Conservation (phyloP, 2,113 vertebrate species). For the Meriones unguiculatus region DNA sequence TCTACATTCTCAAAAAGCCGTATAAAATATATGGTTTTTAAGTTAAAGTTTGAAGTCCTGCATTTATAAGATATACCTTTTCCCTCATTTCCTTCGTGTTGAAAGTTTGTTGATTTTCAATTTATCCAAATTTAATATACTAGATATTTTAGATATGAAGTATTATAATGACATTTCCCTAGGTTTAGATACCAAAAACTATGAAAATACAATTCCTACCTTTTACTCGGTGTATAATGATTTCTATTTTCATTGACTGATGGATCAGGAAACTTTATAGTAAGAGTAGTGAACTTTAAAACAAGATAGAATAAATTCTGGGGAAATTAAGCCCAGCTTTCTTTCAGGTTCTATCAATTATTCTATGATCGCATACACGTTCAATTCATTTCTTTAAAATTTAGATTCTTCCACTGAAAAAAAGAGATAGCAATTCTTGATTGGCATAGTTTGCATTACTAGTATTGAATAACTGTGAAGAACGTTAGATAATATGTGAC, state of each 20-base stretch:
- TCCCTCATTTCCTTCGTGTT: not conserved
- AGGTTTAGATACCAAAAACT: not conserved
- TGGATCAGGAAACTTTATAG: not conserved
- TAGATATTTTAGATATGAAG: not conserved
- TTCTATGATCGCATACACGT: not conserved
- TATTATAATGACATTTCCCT: not conserved
- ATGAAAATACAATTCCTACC: not conserved
- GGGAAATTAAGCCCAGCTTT: not conserved
- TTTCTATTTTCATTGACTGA: not conserved
- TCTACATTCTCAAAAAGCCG: not conserved
- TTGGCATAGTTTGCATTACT: not conserved
- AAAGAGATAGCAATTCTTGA: not conserved
- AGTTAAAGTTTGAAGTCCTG: not conserved
- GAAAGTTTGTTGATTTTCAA: not conserved
- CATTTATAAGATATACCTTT: not conserved
- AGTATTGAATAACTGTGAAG: not conserved
- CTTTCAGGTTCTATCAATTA: not conserved
- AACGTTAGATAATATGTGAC: not conserved
- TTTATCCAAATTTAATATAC: not conserved
- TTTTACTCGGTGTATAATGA: not conserved
- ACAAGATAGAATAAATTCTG: not conserved
- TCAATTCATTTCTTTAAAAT: constrained; percentile 14
- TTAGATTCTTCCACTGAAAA: not conserved
- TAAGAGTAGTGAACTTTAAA: not conserved
- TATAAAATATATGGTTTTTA: not conserved